Conservation (phyloP, 2,888 invertebrate genomes). For the Caenorhabditis sp. region DNA sequence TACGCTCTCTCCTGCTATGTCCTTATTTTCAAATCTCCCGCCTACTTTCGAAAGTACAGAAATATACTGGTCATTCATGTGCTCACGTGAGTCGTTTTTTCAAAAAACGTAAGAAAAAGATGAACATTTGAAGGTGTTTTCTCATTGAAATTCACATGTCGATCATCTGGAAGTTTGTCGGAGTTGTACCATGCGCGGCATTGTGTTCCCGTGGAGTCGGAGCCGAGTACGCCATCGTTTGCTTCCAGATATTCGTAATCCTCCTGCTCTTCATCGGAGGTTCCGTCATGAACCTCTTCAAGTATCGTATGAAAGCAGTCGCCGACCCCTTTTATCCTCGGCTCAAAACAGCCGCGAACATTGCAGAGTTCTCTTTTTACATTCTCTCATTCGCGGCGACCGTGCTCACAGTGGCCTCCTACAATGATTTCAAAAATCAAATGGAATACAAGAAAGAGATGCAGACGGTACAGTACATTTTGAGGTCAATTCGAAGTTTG, state of each 20-base stretch:
- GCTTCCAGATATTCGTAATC: slow-evolving; percentile 1
- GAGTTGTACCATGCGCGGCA: neutral
- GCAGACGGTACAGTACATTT: too few relatives aligned
- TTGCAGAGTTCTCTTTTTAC: neutral
- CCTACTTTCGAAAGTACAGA: neutral
- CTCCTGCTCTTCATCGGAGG: neutral
- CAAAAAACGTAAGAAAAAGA: neutral
- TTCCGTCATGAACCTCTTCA: neutral
- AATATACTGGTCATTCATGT: neutral
- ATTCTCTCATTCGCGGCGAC: too few relatives aligned
- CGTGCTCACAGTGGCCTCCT: too few relatives aligned
- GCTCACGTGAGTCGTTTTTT: neutral
- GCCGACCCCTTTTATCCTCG: too few relatives aligned
- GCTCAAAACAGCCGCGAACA: too few relatives aligned
- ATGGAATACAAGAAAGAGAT: neutral
- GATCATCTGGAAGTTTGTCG: neutral
- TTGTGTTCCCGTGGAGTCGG: neutral
- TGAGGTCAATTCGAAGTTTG: too few relatives aligned
- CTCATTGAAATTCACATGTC: slow-evolving; percentile 8
- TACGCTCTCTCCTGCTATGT: neutral
- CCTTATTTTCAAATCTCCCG: neutral
- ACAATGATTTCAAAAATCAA: neutral
- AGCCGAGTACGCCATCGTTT: neutral
- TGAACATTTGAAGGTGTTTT: neutral
- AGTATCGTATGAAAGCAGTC: neutral